Base-by-base conservation (phyloP, 2,797 vertebrate genomes). In the Eutrigla gurnardus region DNA sequence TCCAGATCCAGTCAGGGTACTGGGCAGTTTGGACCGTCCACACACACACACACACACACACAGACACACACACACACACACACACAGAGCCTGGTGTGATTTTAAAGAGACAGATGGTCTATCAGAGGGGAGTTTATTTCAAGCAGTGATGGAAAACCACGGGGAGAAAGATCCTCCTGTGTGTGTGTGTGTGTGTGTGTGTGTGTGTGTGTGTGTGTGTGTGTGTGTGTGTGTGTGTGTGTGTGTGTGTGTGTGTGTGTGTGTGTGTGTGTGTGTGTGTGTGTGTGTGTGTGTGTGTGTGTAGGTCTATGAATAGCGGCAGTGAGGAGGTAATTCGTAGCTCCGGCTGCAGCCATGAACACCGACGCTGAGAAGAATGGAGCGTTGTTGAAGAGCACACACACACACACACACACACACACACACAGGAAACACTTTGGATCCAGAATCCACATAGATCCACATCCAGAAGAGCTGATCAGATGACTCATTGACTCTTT, bases 91-190 rank as follows among this genome's bases (percentile, higher is more conserved):
- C 50, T 9, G 18, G 47, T 40, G 39, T 43, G 63, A 59, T 73
- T 88, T 81, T 84, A 80, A 57, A 82, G 81, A 72, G 85, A 85
- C 90, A 92, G 90, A 92, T 90, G 91, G 90, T 81, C 81, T 79
- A 73, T 87, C 87, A 86, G 81, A 86, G 88, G 89, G 86, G 86
- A 87, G 84, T 75, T 80, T 59, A 76, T 88, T 83, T 82, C 76
- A 76, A 75, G 78, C 83, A 63, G 68, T 78, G 83, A 84, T 88
- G 72, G 80, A 81, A 86, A 86, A 78, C 74, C 7, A 6, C 65
- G 58, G 74, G 62, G 82, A 67, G 71, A 77, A 70, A 39, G 39
- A 55, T 53, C n/a, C 65, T 58, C 4, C 18, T 4, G 13, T 42
- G 42, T 67, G 35, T 71, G 64, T 68, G 65, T 64, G 60, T 70